Percentiles rank a stretch among this genome's conserved stretches.
phyloP scores from a whole-genome alignment of 2,888 invertebrate genomes.

The Philereme vetulata region DNA sequence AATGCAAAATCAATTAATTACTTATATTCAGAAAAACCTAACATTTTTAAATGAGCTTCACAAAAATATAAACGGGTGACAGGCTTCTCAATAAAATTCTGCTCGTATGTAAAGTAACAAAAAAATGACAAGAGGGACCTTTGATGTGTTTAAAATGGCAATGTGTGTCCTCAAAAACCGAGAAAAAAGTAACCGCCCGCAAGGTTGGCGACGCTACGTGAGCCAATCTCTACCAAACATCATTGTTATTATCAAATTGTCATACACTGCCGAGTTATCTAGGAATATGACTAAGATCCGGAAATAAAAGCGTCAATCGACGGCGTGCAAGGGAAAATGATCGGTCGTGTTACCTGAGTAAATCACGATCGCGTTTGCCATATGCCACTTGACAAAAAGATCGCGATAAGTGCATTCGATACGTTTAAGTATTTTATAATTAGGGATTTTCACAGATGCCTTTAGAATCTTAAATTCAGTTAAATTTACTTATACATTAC shows the following conservation, averaged over 20 bases:
- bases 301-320: constrained; percentile 27
- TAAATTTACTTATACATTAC: too few relatives aligned
- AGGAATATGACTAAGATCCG: background rate
- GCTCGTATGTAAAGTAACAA: constrained; percentile 46
- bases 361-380: constrained; percentile 47
- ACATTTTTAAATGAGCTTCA: constrained; percentile 20
- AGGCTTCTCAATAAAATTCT: constrained; percentile 37
- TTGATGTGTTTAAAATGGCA: constrained; percentile 67
- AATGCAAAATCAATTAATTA: too few relatives aligned
- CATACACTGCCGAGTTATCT: constrained; percentile 31
- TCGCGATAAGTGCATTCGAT: constrained; percentile 36
- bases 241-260: constrained; percentile 2
- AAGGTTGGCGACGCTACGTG: constrained; percentile 60
- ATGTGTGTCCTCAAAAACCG: constrained; percentile 64
- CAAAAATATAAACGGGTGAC: constrained; percentile 26
- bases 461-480: too few relatives aligned
- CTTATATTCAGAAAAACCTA: background rate
- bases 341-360: constrained; percentile 38
- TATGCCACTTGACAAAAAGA: constrained; percentile 51
- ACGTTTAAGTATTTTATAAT: constrained; percentile 21
- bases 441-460: background rate
- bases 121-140: constrained; percentile 59
- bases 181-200: constrained; percentile 55
- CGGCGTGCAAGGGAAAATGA: constrained; percentile 18
- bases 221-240: constrained; percentile 26